Evolutionary conservation across 2,888 invertebrate species (phyloP).

Genomic region (Beris morrisii): DNA sequence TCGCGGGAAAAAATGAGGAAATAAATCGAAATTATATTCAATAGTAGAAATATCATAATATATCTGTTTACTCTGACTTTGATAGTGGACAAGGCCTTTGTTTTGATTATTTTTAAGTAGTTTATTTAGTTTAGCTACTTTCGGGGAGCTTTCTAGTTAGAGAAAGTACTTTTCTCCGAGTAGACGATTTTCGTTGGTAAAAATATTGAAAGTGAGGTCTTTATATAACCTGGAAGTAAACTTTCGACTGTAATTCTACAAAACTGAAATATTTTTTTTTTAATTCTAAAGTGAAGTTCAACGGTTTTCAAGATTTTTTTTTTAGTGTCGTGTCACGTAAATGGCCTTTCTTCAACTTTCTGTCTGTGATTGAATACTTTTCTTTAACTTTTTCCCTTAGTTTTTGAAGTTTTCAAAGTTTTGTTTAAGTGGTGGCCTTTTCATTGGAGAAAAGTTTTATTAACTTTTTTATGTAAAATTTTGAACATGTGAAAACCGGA

Average conservation of each 20-base stretch:
- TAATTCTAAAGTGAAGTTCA: neutral
- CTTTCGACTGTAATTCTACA: too few relatives aligned
- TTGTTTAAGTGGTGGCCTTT: too few relatives aligned
- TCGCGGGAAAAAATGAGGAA: too few relatives aligned
- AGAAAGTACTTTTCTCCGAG: neutral
- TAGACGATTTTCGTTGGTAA: neutral
- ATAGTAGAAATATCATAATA: neutral
- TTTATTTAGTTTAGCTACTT: neutral
- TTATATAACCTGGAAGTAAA: too few relatives aligned
- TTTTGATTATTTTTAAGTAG: neutral
- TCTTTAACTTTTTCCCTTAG: too few relatives aligned
- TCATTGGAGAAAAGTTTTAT: too few relatives aligned
- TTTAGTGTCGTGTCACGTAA: neutral
- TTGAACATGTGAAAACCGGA: too few relatives aligned
- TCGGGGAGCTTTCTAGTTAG: constrained; percentile 3
- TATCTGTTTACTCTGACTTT: neutral
- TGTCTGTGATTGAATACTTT: too few relatives aligned
- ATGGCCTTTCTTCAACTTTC: neutral
- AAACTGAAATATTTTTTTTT: too few relatives aligned
- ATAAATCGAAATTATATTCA: too few relatives aligned
- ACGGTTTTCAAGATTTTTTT: neutral
- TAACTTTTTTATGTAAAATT: too few relatives aligned
- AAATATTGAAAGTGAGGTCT: neutral
- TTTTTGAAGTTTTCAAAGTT: too few relatives aligned
- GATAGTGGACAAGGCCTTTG: neutral